Evolutionary conservation across 2,888 invertebrate genomes (phyloP), one percentile per base, ranked within the genome.

Genomic region (Megalurothrips usitatus): DNA sequence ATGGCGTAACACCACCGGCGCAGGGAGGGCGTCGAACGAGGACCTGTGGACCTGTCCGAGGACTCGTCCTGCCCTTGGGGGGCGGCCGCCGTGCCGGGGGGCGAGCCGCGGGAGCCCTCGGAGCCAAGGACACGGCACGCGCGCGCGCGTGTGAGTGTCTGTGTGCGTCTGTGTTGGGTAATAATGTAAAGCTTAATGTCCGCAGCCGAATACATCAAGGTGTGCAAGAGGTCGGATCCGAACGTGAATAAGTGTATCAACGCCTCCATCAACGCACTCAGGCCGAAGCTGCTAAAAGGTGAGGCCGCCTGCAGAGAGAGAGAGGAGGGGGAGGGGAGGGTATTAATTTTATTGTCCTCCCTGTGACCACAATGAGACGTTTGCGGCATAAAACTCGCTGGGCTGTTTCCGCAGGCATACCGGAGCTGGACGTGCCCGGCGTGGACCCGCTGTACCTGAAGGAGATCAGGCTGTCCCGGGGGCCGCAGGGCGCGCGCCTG

Each of bases 191-290:
- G 10, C 28, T 17, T 34, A 17, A 0, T 43, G 9, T 79, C 68
- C 82, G n/a, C 82, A 83, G 83, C 83, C 19, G 82, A 82, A 28
- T 83, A 83, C 81, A 83, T 83, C 52, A 79, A 79, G 26, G 81
- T 82, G 26, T 83, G 83, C 80, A 68, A 80, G 12, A 81, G 81
- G 23, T 63, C 80, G 43, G 82, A 83, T 26, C 83, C 82, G 17
- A 81, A 82, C n/a, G 81, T 83, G n/a, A 81, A 82, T 9, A 26
- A 81, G 12, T 83, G 83, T 79, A 82, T 83, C 78, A 83, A 81
- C 58, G 80, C 79, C 26, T 82, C 83, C 78, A 83, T 83, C 79
- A 82, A 83, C 26, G 81, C 80, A 23, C 58, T 83, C 26, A 48
- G 81, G 47, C 82, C 82, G 26, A 81, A 82, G 43, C 80, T 83